Base-by-base conservation (phyloP, 2,888 invertebrate species). In the Mimumesa dahlbomi region DNA sequence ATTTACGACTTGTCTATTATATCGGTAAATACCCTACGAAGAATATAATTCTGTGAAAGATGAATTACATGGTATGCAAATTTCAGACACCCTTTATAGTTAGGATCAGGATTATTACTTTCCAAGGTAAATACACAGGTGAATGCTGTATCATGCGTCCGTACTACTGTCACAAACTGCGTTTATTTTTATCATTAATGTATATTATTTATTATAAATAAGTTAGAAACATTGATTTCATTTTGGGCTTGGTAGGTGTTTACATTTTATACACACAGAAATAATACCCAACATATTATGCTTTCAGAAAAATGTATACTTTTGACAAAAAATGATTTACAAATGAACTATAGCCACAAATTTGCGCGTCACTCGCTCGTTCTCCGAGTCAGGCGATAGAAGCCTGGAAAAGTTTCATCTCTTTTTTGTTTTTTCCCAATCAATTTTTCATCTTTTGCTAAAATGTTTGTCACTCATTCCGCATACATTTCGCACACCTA, bases 261-360 rank as follows among this genome's bases (percentile, higher is more conserved):
- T 88, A 88, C 87, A 88, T 86, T 88, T 88, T 88, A 88, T 88
- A 88, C 87, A 88, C 87, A 88, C 86, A 88, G 83, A 87, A 88
- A 86, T 85, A 87, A 87, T 88, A 87, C 83, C 85, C 85, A 87
- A 86, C 85, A 71, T 84, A 82, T 83, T 81, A 84, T 85, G 82
- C 76, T 82, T 82, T 81, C 82, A 89, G 90, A 90, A 91, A 90
- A 91, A 89, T 90, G 90, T 91, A 90, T 91, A 90, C 88, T 90
- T 89, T 84, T 81, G 90, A 90, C 90, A 90, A 91, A 89, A 90
- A 91, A 90, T 90, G 90, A 90, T 91, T 90, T 91, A 91, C 91
- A 91, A 91, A 91, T 91, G 89, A 91, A 90, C 90, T 90, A 89
- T 90, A 89, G 89, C 89, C 89, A 89, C 89, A 83, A 84, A 85